These are phyloP conservation scores for Tapirus terrestris DNA, from an alignment of 2,113 vertebrate genomes.

Conservation along the genomic window DNA sequence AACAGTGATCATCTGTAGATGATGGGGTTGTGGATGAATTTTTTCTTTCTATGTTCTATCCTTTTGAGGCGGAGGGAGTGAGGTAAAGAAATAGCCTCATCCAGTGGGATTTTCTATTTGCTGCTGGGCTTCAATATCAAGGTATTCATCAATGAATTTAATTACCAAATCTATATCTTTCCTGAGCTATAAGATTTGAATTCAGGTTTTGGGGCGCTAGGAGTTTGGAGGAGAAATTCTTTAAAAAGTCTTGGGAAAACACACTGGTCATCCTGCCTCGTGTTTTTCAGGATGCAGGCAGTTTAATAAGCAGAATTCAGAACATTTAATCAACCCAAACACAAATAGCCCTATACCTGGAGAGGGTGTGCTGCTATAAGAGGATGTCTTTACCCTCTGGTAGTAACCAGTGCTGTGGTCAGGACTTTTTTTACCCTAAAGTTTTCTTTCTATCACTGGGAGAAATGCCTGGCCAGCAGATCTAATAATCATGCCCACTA, in stretches of 20 bases:
- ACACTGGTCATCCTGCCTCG: not conserved
- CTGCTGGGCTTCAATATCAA: not conserved
- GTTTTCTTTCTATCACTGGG: not conserved
- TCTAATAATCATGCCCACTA: not conserved
- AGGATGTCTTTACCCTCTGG: not conserved
- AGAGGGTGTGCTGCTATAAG: not conserved
- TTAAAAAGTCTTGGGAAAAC: not conserved
- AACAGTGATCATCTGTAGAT: not conserved
- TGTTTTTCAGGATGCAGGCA: not conserved
- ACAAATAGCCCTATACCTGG: not conserved
- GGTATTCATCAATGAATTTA: not conserved
- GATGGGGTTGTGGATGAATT: not conserved
- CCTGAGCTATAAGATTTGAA: not conserved
- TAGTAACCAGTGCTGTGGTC: not conserved
- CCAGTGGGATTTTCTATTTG: not conserved
- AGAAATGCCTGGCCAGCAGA: not conserved
- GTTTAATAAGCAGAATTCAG: not conserved
- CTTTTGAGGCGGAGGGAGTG: not conserved
- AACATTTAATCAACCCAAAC: not conserved
- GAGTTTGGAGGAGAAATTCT: not conserved
- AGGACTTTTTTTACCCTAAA: not conserved
- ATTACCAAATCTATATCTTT: not conserved
- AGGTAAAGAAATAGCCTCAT: not conserved
- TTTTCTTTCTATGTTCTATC: not conserved
- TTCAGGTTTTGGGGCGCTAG: not conserved